Conservation (phyloP, 2,888 invertebrate species). For the Meghimatium bilineatum region DNA sequence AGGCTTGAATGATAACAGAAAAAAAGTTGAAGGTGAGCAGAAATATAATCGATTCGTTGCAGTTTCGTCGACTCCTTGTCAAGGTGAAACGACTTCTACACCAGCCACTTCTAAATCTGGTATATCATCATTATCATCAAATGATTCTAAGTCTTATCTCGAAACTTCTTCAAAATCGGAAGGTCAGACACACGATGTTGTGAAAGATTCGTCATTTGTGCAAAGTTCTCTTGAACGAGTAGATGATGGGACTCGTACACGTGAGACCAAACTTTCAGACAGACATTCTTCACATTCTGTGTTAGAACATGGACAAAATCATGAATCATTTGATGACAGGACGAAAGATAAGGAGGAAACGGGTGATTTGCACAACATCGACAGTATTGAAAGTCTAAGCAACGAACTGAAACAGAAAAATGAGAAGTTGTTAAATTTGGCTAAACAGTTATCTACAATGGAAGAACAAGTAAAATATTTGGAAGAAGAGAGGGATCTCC, state of each 20-base stretch:
- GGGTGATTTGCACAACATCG: background rate
- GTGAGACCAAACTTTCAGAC: background rate
- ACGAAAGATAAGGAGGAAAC: background rate
- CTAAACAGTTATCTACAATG: conserved; percentile 49
- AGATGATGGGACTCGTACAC: background rate
- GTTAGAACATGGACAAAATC: background rate
- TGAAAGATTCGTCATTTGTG: background rate
- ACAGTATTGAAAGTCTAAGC: conserved; percentile 15
- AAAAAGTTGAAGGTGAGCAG: background rate
- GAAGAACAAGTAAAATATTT: conserved; percentile 50
- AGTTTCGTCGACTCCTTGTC: background rate
- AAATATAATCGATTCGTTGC: background rate
- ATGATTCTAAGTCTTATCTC: conserved; percentile 15
- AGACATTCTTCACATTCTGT: background rate
- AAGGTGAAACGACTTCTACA: background rate
- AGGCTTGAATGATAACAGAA: background rate
- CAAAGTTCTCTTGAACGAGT: background rate
- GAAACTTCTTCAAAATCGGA: background rate
- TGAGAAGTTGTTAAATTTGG: conserved; percentile 22
- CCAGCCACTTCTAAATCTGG: background rate
- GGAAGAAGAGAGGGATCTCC: conserved; percentile 59
- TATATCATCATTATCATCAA: background rate
- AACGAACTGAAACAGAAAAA: conserved; percentile 9
- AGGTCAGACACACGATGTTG: background rate
- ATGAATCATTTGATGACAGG: background rate